Evolutionary conservation across 2,113 vertebrate species (phyloP).

Genomic region (Hippocampus mohnikei): DNA sequence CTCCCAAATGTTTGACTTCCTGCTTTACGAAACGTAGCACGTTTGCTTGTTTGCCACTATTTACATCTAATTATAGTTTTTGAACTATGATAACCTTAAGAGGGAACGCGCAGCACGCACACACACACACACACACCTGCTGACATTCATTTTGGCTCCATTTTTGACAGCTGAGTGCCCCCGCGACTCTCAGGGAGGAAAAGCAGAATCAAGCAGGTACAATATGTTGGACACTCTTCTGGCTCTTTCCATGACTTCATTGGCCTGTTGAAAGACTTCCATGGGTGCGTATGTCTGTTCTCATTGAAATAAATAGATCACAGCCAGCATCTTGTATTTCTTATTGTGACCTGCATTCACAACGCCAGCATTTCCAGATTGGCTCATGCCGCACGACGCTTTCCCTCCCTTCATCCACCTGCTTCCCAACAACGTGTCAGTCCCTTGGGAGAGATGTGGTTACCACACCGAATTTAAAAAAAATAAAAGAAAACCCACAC

Average conservation of each 20-base stretch:
- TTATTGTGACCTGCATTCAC: background rate
- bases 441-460: constrained; percentile 16
- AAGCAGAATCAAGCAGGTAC: constrained; percentile 50
- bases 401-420: background rate
- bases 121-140: constrained; percentile 29
- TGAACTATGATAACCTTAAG: constrained; percentile 26
- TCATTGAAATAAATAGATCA: constrained; percentile 21
- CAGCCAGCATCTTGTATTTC: background rate
- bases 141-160: constrained; percentile 42
- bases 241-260: constrained; percentile 50
- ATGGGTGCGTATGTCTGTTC: constrained; percentile 31
- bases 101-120: background rate
- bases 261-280: constrained; percentile 46
- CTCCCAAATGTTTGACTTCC: background rate
- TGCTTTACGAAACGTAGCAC: background rate
- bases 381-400: background rate
- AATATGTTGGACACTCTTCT: constrained; percentile 60
- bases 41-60: background rate
- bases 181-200: constrained; percentile 50
- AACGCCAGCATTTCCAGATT: background rate
- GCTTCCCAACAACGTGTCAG: constrained; percentile 3
- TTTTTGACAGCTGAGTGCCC: constrained; percentile 61
- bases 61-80: constrained; percentile 12
- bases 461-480: background rate
- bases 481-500: too few relatives aligned